Evolutionary conservation across 1,140 invertebrate species (phyloP), one percentile per base, ranked within the genome.

Genomic region (Drosophila takahashii): DNA sequence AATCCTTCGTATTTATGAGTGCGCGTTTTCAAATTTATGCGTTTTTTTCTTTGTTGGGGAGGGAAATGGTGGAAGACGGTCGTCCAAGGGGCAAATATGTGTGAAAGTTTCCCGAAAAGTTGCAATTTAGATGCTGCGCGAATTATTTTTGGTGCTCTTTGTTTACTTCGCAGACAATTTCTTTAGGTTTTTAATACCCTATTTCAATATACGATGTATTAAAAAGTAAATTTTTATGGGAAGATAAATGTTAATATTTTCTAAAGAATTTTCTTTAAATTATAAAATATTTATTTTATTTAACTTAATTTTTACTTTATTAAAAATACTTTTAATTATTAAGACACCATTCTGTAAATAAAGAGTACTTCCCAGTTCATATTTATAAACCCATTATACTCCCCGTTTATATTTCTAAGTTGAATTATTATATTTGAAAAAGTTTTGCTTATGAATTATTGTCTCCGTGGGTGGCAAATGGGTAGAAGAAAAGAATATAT

Each of bases 391-490:
- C 1, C 2, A n/a, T 41, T 6, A 34, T 8, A 10, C 1, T 15
- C 13, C 10, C 22, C n/a, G 13, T 39, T 39, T 70, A 64, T 75
- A 79, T 66, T 77, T 77, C 69, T 59, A 77, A 77, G 51, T 81
- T 85, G 83, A 86, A 78, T 85, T 85, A 86, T 85, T 85, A 75
- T 81, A 86, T 85, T 85, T 85, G 81, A 50, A 64, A 81, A 85
- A 85, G 74, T 81, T 85, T 74, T 81, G 65, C 78, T 85, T 87
- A 87, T 85, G 83, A 85, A 78, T 87, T 87, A 85, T 85, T 77
- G 62, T 51, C 50, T 37, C 37, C 32, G 32, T 41, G 44, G 45
- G 16, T 65, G 69, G 27, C 15, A n/a, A 22, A 36, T 22, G 9
- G 42, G 18, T 53, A 26, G 42, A 10, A 13, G 1, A 51, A 0